Percentiles rank a stretch among this genome's conserved stretches.
Conservation (phyloP, 2,113 vertebrate genomes). For the Spermophilus dauricus region DNA sequence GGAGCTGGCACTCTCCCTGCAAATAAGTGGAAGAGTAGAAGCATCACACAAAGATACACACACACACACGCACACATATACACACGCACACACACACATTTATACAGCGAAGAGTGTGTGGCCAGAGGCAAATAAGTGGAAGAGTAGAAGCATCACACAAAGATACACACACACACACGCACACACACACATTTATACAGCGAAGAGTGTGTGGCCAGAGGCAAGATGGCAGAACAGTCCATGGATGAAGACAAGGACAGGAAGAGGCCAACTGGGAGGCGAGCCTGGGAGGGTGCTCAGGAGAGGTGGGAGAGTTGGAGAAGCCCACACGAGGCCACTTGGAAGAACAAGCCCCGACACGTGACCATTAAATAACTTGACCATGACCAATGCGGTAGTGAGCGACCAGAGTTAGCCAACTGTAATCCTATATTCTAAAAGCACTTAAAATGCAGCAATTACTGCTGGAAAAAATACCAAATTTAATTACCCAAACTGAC, state of each 20-base stretch:
- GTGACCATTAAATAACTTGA: neutral
- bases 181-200: too few species aligned
- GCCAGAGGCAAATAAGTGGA: neutral
- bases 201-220: neutral
- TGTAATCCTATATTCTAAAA: neutral
- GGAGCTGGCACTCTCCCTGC: neutral
- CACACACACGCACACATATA: too few species aligned
- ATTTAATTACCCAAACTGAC: neutral
- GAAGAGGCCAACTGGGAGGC: neutral
- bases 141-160: neutral
- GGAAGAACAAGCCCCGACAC: neutral
- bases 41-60: neutral
- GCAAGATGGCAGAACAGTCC: neutral
- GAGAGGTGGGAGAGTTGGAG: neutral
- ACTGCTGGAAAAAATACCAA: neutral
- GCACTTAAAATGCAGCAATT: neutral
- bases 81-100: too few species aligned
- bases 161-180: too few species aligned
- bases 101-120: neutral
- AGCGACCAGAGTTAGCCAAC: neutral
- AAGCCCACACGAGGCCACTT: neutral
- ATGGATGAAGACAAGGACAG: neutral
- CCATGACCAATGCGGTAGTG: neutral
- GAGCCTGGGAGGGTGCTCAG: fast-evolving
- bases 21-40: neutral